Evolutionary conservation across 2,797 vertebrate genomes (phyloP).

Genomic region (Helarctos malayanus): DNA sequence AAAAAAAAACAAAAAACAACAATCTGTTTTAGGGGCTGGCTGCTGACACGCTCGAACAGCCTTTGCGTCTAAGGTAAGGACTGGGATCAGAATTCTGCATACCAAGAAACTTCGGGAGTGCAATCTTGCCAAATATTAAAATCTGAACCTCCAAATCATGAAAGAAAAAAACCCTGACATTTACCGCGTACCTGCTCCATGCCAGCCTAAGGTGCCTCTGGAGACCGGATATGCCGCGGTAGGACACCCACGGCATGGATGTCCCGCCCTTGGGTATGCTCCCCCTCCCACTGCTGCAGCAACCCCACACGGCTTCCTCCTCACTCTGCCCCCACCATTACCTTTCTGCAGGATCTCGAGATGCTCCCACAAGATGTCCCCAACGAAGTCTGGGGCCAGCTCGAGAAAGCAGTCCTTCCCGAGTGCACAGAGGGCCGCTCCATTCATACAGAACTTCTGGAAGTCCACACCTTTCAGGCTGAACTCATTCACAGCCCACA

Average conservation of each 20-base stretch:
- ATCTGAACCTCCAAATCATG: background rate
- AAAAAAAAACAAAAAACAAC: background rate
- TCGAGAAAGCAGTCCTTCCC: constrained; percentile 99
- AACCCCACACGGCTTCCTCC: background rate
- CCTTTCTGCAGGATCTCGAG: constrained; percentile 99
- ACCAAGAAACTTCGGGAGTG: background rate
- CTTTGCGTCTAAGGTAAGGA: background rate
- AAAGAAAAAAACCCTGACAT: background rate
- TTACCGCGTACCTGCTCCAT: background rate
- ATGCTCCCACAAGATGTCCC: constrained; percentile 99
- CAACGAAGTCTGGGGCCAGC: constrained; percentile 98
- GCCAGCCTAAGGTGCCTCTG: background rate
- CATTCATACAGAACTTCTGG: constrained; percentile 97
- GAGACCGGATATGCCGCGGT: fast-evolving
- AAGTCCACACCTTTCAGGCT: constrained; percentile 98
- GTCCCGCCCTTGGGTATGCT: fast-evolving
- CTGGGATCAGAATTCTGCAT: background rate
- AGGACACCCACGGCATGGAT: fast-evolving
- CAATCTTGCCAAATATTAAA: background rate
- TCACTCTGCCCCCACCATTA: constrained; percentile 69
- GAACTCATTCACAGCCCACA: constrained; percentile 99
- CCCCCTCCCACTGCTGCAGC: background rate
- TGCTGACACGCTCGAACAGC: background rate
- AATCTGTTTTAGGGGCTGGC: background rate
- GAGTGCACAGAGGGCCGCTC: constrained; percentile 96